phyloP scores from a whole-genome alignment of 2,113 vertebrate species.

The Mormyrus iriodes region DNA sequence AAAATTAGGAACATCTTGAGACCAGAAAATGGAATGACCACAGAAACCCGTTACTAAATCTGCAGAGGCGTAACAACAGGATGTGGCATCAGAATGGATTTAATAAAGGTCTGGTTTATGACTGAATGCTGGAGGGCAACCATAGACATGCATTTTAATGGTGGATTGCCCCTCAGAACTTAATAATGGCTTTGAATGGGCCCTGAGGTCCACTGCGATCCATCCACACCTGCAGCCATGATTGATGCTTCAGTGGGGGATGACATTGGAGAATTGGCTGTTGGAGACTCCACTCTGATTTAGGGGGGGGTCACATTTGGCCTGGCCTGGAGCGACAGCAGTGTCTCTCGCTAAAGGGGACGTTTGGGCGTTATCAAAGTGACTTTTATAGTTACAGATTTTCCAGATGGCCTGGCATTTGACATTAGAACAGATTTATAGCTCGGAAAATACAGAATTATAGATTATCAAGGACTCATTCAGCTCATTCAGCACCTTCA shows the following conservation, averaged over 20 bases:
- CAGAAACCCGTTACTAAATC: constrained; percentile 8
- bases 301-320: neutral
- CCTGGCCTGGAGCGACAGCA: neutral
- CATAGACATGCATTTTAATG: constrained; percentile 1
- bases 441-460: constrained; percentile 16
- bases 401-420: constrained; percentile 3
- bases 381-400: constrained; percentile 8
- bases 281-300: neutral
- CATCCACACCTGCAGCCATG: neutral
- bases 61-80: neutral
- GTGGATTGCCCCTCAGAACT: neutral
- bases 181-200: constrained; percentile 11
- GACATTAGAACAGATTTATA: constrained; percentile 9
- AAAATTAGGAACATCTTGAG: constrained; percentile 12
- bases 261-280: neutral
- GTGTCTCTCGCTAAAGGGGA: neutral
- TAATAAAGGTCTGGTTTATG: constrained; percentile 17
- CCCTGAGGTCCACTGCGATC: neutral
- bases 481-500: neutral
- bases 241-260: neutral
- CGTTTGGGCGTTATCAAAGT: constrained; percentile 15
- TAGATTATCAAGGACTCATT: neutral
- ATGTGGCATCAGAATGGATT: neutral
- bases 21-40: constrained; percentile 14
- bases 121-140: neutral